phyloP scores from a whole-genome alignment of 2,888 invertebrate genomes.

The Caenorhabditis afra region DNA sequence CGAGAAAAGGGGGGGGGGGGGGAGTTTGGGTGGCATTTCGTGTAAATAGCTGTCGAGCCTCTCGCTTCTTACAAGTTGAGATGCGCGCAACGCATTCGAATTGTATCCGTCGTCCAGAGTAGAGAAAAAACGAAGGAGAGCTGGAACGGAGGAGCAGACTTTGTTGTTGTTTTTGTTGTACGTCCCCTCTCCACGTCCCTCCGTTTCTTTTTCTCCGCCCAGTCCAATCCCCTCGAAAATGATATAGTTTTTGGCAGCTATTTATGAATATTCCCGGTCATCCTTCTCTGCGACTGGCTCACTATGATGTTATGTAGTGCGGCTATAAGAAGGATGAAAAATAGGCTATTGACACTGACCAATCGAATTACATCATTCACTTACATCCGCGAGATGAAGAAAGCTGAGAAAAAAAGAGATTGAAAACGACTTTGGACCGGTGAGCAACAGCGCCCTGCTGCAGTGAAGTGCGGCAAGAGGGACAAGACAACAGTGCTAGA shows the following conservation, averaged over 20 bases:
- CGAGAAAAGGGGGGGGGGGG: too few species aligned
- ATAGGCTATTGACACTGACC: neutral
- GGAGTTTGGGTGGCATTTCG: constrained; percentile 39
- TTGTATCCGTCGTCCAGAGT: constrained; percentile 77
- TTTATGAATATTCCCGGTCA: constrained; percentile 38
- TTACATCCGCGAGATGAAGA: neutral
- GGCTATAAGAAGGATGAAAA: too few species aligned
- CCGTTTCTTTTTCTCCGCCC: neutral
- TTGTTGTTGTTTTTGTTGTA: constrained; percentile 52
- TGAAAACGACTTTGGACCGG: neutral
- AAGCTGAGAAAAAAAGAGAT: neutral
- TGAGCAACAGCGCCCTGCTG: neutral
- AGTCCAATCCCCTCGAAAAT: constrained; percentile 10
- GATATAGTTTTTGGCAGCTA: constrained; percentile 37
- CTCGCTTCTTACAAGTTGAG: constrained; percentile 7
- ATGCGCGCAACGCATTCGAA: constrained; percentile 28
- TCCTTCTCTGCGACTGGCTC: neutral
- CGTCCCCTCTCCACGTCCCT: too few species aligned
- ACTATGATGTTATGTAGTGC: neutral
- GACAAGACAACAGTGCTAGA: constrained; percentile 32
- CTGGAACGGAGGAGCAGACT: constrained; percentile 1
- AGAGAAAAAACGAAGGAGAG: constrained; percentile 1
- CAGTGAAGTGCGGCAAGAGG: constrained; percentile 1
- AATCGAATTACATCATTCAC: neutral
- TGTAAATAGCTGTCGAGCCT: constrained; percentile 14